Percentiles rank a stretch among this genome's conserved stretches.
Evolutionary conservation across 2,888 invertebrate species (phyloP).

Genomic region (Gasteruption jaculator): DNA sequence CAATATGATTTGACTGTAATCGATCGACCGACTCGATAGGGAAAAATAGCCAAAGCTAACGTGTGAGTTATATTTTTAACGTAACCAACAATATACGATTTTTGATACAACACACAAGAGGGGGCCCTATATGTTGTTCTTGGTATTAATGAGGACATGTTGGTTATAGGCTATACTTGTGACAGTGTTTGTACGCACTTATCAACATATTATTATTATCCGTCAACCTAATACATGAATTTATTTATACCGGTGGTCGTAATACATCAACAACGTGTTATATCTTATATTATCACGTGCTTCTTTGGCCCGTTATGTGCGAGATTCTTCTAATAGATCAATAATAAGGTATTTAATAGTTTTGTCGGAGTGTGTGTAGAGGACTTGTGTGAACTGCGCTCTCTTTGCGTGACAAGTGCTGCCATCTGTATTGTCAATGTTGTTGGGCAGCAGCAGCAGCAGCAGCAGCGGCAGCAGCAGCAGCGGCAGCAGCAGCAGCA

Average conservation of each 20-base stretch:
- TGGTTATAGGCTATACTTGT: conserved; percentile 47
- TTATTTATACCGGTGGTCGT: no score
- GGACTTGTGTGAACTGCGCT: conserved; percentile 31
- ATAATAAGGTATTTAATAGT: conserved; percentile 50
- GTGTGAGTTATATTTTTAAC: no score
- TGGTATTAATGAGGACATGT: conserved; percentile 58
- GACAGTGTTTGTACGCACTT: conserved; percentile 28
- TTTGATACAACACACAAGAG: conserved; percentile 23
- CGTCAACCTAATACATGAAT: no score
- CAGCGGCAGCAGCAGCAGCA: conserved; percentile 25
- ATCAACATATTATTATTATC: no score
- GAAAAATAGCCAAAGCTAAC: conserved; percentile 19
- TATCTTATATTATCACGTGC: conserved; percentile 29
- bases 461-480: conserved; percentile 3
- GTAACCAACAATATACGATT: no score
- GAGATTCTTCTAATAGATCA: conserved; percentile 48
- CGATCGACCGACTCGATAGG: no score
- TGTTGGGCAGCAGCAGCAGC: conserved; percentile 54
- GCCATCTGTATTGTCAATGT: conserved; percentile 82
- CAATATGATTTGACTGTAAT: no score
- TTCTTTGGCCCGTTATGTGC: conserved; percentile 34
- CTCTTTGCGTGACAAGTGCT: conserved; percentile 41
- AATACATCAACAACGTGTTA: not conserved
- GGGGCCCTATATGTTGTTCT: conserved; percentile 41
- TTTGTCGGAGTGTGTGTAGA: conserved; percentile 30